Base-by-base conservation (phyloP, 2,888 invertebrate species). In the Gymnosoma rotundatum region DNA sequence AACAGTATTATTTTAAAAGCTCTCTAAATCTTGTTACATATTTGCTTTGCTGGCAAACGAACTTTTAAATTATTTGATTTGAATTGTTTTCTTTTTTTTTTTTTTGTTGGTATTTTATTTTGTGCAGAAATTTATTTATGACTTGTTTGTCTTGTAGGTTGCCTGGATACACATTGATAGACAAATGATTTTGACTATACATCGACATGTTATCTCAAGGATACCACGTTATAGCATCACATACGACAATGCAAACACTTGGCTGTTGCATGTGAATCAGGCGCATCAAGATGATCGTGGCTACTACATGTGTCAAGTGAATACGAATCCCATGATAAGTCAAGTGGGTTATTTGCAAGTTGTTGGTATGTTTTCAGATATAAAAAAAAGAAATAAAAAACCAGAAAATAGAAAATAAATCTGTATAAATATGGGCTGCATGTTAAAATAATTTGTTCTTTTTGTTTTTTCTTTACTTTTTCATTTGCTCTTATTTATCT, bases 121-220 rank as follows among this genome's bases (percentile, higher is more conserved):
- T 54, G 32, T 56, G 32, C 20, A 21, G 50, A 21, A 20, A 50
- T 54, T 69, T 18, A n/a, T 36, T n/a, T 67, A 66, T 67, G 0
- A 63, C 20, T 32, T 64, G 78, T 10, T 58, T 63, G 50, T 52
- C 2, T 25, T 18, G 12, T 93, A 98, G 98, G 97, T 98, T 89
- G 98, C 98, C 86, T 98, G 98, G 98, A 96, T 98, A 89, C 97
- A 98, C 93, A 97, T 98, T 90, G 97, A 98, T 93, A 95, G 97
- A 69, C 97, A 98, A 93, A 97, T 98, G 96, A 96, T 98, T 90
- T 93, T 98, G 87, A 97, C 98, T 58, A 97, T 98, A 91, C 97
- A 98, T 93, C 95, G 96, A 38, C 97, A 97, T 93, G 97, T 98
- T 87, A 97, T 98, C 89, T 96, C 97, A 12, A 94, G 97, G 80